Conservation (phyloP, 2,888 invertebrate genomes). For the Acrocyrtus sp. region DNA sequence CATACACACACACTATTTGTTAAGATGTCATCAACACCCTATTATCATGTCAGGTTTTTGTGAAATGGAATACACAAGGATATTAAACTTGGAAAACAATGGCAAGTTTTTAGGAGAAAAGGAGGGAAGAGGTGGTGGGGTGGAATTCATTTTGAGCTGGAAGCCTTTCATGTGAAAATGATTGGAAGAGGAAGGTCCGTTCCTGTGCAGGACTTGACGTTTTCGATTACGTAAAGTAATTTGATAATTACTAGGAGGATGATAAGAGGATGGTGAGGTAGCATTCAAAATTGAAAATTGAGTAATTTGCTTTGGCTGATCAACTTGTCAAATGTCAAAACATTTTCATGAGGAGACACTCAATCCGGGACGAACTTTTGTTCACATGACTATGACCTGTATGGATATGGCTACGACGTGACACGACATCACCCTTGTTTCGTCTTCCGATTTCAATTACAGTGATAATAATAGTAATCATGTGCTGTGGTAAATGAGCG, state of each 20-base stretch:
- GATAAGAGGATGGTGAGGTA: constrained; percentile 15
- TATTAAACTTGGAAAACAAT: constrained; percentile 14
- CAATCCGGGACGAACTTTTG: neutral
- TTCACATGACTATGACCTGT: too few relatives aligned
- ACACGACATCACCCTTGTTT: neutral
- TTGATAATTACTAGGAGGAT: constrained; percentile 40
- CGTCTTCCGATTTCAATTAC: constrained; percentile 34
- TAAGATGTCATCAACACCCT: constrained; percentile 62
- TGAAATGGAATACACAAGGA: too few relatives aligned
- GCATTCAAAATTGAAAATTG: constrained; percentile 26
- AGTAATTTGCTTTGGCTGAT: constrained; percentile 32
- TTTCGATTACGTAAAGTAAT: too few relatives aligned
- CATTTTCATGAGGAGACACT: constrained; percentile 2
- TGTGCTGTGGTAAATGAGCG: neutral
- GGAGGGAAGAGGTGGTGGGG: neutral
- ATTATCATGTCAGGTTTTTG: constrained; percentile 60
- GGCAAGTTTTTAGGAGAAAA: constrained; percentile 6
- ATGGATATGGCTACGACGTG: neutral
- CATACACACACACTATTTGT: constrained; percentile 53
- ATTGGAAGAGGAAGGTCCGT: neutral
- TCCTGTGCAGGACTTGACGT: constrained; percentile 4
- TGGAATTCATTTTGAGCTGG: neutral
- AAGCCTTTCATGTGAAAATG: constrained; percentile 4
- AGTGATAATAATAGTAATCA: constrained; percentile 21
- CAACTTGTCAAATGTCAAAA: constrained; percentile 51